Base-by-base conservation (phyloP, 1,140 invertebrate species). In the Hyphantria cunea region DNA sequence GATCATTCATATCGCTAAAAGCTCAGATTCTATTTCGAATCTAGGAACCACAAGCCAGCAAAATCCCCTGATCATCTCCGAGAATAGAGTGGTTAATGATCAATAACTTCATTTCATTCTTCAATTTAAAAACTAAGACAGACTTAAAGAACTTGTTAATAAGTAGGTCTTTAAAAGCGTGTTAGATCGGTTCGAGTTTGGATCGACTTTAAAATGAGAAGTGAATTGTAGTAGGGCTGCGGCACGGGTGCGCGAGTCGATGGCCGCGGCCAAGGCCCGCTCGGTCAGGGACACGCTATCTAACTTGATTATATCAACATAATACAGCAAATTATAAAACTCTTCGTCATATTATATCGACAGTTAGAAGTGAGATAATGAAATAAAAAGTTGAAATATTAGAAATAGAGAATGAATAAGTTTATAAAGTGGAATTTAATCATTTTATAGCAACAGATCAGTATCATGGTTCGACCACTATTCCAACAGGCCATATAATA, bases 261-360 rank as follows among this genome's bases (percentile, higher is more conserved):
- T 72, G 84, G 68, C 83, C 86, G 75, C 77, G 66, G 65, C 78
- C 83, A 88, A 86, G 85, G 85, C 75, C 82, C 76, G 65, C 64
- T 50, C 82, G 86, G 81, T 89, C 86, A 89, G 80, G 86, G 84
- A 78, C 84, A 74, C 74, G 66, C 56, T 74, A 79, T 85, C 77
- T 85, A 84, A 84, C 75, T 77, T 66, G 62, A 81, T 82, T 75
- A 58, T 39, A 48, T 14, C 45, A 31, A 34, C 34, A 44, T 34
- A 39, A 45, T 48, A 48, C 13, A 58, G 32, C 44, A 47, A 56
- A 32, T 31, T 33, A 11, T 15, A 34, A 13, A 11, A 54, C 17
- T 13, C 34, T 37, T 37, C 34, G 11, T 37, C 34, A 37, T 37
- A 37, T 37, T 37, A 37, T 37, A 37, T 37, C 3, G 8, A 10